These are phyloP conservation scores for Orestias chungarensis DNA, from an alignment of 2,797 vertebrate genomes.

Conservation along the genomic window DNA sequence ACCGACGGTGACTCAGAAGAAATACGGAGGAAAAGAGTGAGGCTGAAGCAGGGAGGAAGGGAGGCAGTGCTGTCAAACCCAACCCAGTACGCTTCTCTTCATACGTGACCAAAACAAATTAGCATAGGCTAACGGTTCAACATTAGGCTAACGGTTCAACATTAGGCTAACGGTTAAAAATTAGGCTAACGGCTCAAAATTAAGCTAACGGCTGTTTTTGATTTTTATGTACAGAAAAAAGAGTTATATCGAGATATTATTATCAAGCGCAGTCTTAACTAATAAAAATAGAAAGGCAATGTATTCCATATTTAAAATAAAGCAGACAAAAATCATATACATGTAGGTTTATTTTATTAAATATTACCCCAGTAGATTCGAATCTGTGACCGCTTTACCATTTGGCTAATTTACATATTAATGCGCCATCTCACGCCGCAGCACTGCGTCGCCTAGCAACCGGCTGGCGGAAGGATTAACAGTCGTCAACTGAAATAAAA, in stretches of 20 bases:
- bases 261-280: background rate
- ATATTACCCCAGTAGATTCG: background rate
- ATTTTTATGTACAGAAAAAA: background rate
- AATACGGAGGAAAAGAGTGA: conserved; percentile 24
- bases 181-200: background rate
- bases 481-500: no score
- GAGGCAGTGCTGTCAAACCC: background rate
- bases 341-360: background rate
- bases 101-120: no score
- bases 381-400: conserved; percentile 24
- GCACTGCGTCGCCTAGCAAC: conserved; percentile 52
- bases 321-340: background rate
- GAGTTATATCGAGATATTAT: background rate
- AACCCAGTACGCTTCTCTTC: background rate
- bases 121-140: background rate
- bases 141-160: background rate
- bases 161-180: background rate
- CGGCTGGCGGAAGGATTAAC: conserved; percentile 16
- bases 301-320: background rate
- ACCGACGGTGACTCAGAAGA: conserved; percentile 52
- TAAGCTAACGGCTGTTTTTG: background rate
- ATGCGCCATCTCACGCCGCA: conserved; percentile 29
- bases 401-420: conserved; percentile 52
- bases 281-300: background rate
- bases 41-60: conserved; percentile 7